Conservation (phyloP, 2,797 vertebrate species). For the Lepus townsendii region DNA sequence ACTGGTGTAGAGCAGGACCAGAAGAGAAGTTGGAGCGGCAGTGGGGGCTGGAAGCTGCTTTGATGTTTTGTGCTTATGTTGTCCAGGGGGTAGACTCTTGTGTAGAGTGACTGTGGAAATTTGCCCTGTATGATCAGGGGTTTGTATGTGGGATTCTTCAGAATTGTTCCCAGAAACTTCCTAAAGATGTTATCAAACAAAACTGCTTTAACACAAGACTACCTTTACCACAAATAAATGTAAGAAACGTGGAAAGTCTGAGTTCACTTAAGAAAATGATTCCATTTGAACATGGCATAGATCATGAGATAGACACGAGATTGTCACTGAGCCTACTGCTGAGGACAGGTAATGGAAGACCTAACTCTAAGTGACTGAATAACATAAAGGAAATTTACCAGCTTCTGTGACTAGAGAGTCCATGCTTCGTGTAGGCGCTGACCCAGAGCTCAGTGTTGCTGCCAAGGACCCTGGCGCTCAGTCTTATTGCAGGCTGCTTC, state of each 20-base stretch:
- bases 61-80: not conserved
- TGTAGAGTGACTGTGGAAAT: not conserved
- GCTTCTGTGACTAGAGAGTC: not conserved
- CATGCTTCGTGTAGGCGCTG: not conserved
- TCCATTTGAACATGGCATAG: not conserved
- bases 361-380: not conserved
- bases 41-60: not conserved
- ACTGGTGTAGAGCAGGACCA: not conserved
- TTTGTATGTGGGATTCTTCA: not conserved
- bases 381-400: not conserved
- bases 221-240: not conserved
- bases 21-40: not conserved
- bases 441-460: not conserved
- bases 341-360: not conserved
- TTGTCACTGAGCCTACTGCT: not conserved
- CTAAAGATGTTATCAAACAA: constrained; percentile 1
- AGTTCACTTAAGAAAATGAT: not conserved
- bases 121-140: not conserved
- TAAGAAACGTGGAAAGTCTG: not conserved
- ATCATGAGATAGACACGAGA: not conserved
- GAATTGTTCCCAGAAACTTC: constrained; percentile 17
- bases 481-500: not conserved
- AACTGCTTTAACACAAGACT: not conserved
- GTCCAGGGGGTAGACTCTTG: not conserved
- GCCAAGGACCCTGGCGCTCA: not conserved